These are phyloP conservation scores for Psettodes erumei DNA, from an alignment of 2,113 vertebrate species.

Conservation along the genomic window DNA sequence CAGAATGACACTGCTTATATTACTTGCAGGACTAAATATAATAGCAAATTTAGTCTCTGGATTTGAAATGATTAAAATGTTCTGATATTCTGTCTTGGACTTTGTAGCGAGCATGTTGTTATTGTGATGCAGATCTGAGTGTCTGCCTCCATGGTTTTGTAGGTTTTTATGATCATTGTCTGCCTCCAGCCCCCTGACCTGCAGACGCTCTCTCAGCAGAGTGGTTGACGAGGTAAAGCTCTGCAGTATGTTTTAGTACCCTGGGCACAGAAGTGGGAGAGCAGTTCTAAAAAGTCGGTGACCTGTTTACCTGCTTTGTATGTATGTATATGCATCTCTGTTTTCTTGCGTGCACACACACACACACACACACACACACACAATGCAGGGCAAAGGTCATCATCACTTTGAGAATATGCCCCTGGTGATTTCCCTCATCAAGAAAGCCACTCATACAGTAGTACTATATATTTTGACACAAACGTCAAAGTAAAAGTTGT, in stretches of 20 bases:
- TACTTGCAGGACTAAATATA: slow-evolving; percentile 41
- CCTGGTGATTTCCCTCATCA: not conserved
- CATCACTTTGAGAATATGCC: not conserved
- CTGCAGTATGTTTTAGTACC: slow-evolving; percentile 69
- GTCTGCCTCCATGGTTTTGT: slow-evolving; percentile 3
- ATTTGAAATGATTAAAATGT: slow-evolving; percentile 6
- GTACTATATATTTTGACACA: not conserved
- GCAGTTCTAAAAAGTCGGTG: slow-evolving; percentile 20
- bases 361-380: not conserved
- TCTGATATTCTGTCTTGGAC: not conserved
- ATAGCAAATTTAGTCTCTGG: slow-evolving; percentile 15
- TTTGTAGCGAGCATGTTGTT: not conserved
- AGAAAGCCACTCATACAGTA: not conserved
- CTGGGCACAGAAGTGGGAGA: slow-evolving; percentile 19
- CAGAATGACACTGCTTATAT: slow-evolving; percentile 40
- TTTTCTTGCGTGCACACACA: not conserved
- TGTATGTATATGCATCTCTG: slow-evolving; percentile 9
- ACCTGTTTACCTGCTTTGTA: slow-evolving; percentile 50
- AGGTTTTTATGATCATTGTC: slow-evolving; percentile 28
- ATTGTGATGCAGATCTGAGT: not conserved
- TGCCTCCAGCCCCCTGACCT: slow-evolving; percentile 28
- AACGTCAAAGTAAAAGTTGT: not conserved
- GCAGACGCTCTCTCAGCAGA: slow-evolving; percentile 23
- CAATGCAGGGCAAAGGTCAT: not conserved
- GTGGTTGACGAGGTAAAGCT: slow-evolving; percentile 31